Conservation (phyloP, 2,113 vertebrate genomes). For the Spilogale gracilis region DNA sequence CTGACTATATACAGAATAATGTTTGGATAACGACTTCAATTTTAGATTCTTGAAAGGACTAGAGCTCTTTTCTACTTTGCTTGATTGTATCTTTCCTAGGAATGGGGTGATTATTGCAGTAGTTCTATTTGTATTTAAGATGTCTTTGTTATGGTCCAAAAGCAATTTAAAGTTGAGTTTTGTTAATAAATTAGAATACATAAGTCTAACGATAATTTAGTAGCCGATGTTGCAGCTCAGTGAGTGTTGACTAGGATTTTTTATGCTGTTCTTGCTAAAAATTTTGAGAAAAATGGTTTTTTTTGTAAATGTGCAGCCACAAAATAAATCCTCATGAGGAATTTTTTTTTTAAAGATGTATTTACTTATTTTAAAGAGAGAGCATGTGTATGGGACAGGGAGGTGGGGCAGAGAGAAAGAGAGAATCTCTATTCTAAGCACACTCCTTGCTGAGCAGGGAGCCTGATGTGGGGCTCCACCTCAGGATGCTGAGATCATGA, state of each 20-base stretch:
- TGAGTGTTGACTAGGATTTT: background rate
- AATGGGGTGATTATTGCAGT: background rate
- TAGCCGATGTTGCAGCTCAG: background rate
- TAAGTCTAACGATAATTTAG: background rate
- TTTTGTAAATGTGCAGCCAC: background rate
- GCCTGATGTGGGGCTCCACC: background rate
- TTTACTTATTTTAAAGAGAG: too few species aligned
- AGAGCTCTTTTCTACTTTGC: background rate
- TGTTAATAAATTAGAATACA: constrained; percentile 32
- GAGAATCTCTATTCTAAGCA: background rate
- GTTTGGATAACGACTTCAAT: background rate
- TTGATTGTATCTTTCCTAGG: background rate
- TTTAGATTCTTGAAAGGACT: background rate
- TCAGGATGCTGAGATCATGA: background rate
- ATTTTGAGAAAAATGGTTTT: background rate
- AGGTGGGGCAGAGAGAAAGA: background rate
- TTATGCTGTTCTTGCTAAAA: background rate
- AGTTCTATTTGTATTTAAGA: background rate
- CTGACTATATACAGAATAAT: background rate
- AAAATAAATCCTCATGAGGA: background rate
- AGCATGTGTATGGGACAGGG: too few species aligned
- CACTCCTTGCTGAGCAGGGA: background rate
- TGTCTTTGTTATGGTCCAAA: background rate
- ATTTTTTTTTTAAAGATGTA: background rate
- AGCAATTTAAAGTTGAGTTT: background rate